Conservation (phyloP, 1,140 invertebrate genomes). For the Bombyx mandarina region DNA sequence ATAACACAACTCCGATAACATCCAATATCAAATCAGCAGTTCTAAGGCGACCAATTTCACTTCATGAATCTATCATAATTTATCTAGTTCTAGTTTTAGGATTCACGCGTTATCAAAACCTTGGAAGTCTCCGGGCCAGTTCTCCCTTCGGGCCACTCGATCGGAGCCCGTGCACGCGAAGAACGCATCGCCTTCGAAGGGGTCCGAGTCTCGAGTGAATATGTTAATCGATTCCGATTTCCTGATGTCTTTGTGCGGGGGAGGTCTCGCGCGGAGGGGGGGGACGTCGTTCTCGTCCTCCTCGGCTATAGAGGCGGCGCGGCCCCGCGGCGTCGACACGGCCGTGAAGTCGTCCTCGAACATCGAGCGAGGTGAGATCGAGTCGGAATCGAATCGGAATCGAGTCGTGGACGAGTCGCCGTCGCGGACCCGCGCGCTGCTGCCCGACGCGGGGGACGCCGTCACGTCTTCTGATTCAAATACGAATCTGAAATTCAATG, state of each 20-base stretch:
- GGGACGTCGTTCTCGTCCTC: conserved; percentile 55
- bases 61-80: too few species aligned
- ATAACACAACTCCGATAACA: too few species aligned
- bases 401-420: conserved; percentile 63
- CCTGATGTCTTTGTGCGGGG: conserved; percentile 72
- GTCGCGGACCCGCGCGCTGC: conserved; percentile 34
- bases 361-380: conserved; percentile 67
- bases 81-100: too few species aligned
- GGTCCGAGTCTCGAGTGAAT: conserved; percentile 82
- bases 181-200: conserved; percentile 90
- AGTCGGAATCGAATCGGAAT: conserved; percentile 63
- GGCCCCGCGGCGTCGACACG: conserved; percentile 29
- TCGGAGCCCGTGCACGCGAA: conserved; percentile 74
- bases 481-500: conserved; percentile 31
- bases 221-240: conserved; percentile 92
- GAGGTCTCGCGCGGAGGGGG: conserved; percentile 33
- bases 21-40: too few species aligned
- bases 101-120: conserved; percentile 55
- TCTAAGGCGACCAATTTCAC: too few species aligned
- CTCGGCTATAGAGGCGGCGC: conserved; percentile 57
- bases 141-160: conserved; percentile 52
- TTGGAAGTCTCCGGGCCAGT: conserved; percentile 62
- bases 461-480: conserved; percentile 20
- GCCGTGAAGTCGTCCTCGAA: conserved; percentile 83
- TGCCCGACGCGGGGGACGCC: conserved; percentile 45